phyloP scores from a whole-genome alignment of 1,140 invertebrate species.

The Steinernema feltiae region DNA sequence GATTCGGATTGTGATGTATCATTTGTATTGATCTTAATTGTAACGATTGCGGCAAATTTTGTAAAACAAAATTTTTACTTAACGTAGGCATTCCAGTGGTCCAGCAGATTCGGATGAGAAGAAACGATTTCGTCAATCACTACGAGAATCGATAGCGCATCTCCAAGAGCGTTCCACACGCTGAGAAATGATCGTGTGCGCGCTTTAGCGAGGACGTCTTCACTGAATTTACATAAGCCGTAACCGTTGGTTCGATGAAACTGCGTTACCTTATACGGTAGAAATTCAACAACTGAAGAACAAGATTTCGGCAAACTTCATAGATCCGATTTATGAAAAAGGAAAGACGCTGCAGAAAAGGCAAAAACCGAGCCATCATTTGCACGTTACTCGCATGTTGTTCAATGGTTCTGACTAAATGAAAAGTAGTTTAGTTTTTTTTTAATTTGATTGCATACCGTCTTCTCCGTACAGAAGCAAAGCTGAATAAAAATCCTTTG shows the following conservation, averaged over 20 bases:
- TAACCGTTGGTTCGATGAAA: not conserved
- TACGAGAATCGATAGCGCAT: not conserved
- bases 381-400: not conserved
- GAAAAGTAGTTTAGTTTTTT: not conserved
- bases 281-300: not conserved
- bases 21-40: slow-evolving; percentile 67
- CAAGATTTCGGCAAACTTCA: not conserved
- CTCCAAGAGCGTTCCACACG: slow-evolving; percentile 4
- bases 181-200: not conserved
- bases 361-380: not conserved
- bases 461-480: not conserved
- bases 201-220: not conserved
- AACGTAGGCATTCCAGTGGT: not conserved
- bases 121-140: not conserved
- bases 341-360: not conserved
- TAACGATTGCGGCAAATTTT: not conserved
- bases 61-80: not conserved
- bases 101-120: not conserved
- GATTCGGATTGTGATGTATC: slow-evolving; percentile 66
- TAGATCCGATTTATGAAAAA: not conserved
- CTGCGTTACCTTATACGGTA: not conserved
- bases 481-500: not conserved
- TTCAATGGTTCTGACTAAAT: not conserved
- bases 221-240: not conserved
- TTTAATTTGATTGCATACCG: not conserved